Base-by-base conservation (phyloP, 2,888 invertebrate genomes). In the Liposcelis brunnea region DNA sequence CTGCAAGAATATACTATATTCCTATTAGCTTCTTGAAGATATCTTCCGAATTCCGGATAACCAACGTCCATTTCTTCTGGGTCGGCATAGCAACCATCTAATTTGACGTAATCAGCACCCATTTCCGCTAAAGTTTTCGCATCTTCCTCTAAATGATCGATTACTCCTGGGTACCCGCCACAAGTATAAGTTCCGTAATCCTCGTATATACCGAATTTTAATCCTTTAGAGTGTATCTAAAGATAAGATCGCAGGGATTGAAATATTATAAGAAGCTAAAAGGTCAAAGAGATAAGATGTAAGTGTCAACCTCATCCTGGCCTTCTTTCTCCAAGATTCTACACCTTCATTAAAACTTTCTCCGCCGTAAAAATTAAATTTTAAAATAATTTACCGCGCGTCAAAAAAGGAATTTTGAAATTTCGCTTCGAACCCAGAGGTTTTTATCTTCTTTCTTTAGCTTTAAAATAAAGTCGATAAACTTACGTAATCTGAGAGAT, bases 1-100 rank as follows among this genome's bases (percentile, higher is more conserved):
- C 81, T 81, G 63, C 87, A 87, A 0, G 83, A 82, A 58, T 78
- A 87, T 0, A 84, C 69, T 50, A 87, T 84, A 0, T 76, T 75
- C 18, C 84, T 69, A 10, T 81, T 82, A 33, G 82, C 80, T 49
- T 68, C 63, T 59, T 86, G 86, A 50, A 87, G 61, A 53, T 71
- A 68, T 52, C 63, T 63, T 2, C 77, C 77, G 65, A 85, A 80
- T 48, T 70, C 66, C 1, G 77, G 77, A 59, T 84, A 86, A 2
- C 81, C 85, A 80, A 57, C 54, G 53, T 73, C 71, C 70, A 75
- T 71, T n/a, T 65, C 63, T 2, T 56, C 55, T 3, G 68, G 60
- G 15, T 75, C 68, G 6, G 77, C 69, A 57, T 81, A 71, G 59
- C 87, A 87, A 1, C 84, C 86, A 56, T 87, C 87, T 34, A 86